Evolutionary conservation across 92 coral and sea anemone genomes (phyloP), one percentile per base, ranked within the genome.

Genomic region (Umimayanthus kanabou): DNA sequence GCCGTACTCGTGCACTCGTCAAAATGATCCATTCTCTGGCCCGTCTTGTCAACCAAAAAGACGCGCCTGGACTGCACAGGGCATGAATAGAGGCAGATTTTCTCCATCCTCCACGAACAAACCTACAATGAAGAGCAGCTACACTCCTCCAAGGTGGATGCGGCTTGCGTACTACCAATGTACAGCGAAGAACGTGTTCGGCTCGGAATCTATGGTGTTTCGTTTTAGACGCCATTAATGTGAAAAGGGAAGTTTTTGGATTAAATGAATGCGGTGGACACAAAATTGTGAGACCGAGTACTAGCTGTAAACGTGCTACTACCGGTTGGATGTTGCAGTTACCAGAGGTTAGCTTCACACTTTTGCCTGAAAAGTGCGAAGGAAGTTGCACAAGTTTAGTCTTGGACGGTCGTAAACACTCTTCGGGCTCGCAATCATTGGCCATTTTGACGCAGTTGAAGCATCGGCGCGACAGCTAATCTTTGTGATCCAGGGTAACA

Each of bases 141-240:
- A 55, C 47, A 30, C 25, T 8, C 71, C 71, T 3, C 16, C 55
- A 0, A 6, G 0, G 0, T 30, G 18, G 29, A 13, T 55, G n/a
- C 6, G 1, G 2, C 4, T 80, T 7, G 84, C 71, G 0, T 80
- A 80, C 57, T 57, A 53, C 26, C 33, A 20, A 13, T 80, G 84
- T 29, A 80, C 70, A 0, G 84, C 84, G 15, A 18, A 26, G 47
- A 80, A 80, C 25, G 23, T 64, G 72, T 30, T 53, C 37, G 84
- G 84, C 15, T 55, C 72, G 23, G 84, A 80, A n/a, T 80, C 84
- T 10, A 55, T 80, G 47, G 71, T 57, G 47, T 80, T 80, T 33
- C 47, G 14, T 18, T 80, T 29, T 18, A 11, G 42, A 29, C 82
- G 42, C 33, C 28, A 3, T 23, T 0, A 5, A 26, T 1, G 0